phyloP scores from a whole-genome alignment of 2,888 invertebrate species.

The Drosophila acutilabella region DNA sequence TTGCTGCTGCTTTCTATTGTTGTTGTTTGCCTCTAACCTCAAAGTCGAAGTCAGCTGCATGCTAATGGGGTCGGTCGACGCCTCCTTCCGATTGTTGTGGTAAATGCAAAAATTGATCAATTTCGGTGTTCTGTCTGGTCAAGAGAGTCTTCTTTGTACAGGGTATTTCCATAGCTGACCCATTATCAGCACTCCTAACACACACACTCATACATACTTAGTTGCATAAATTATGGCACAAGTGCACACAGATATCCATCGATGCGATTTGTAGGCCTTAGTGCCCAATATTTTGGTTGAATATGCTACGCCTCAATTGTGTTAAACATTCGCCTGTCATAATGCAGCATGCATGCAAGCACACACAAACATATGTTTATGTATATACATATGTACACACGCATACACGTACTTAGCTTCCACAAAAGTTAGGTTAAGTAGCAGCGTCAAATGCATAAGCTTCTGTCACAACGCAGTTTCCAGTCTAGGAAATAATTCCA shows the following conservation, averaged over 20 bases:
- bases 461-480: background rate
- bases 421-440: constrained; percentile 2
- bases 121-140: constrained; percentile 42
- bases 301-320: constrained; percentile 54
- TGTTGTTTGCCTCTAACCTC: constrained; percentile 31
- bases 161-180: constrained; percentile 8
- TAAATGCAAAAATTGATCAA: constrained; percentile 70
- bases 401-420: background rate
- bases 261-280: constrained; percentile 2
- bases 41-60: constrained; percentile 45
- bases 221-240: constrained; percentile 36
- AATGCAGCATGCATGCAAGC: constrained; percentile 33
- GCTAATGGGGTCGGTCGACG: constrained; percentile 57
- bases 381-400: background rate
- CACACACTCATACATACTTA: background rate
- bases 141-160: constrained; percentile 1
- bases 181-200: background rate
- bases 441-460: constrained; percentile 6
- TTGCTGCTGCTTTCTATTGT: constrained; percentile 7
- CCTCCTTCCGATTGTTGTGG: constrained; percentile 55
- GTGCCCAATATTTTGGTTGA: constrained; percentile 7
- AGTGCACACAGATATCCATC: background rate
- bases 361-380: too few species aligned
- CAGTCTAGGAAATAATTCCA: background rate
- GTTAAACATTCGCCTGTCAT: constrained; percentile 56